These are phyloP conservation scores for Vanessa tameamea DNA, from an alignment of 1,140 invertebrate genomes.

Conservation along the genomic window DNA sequence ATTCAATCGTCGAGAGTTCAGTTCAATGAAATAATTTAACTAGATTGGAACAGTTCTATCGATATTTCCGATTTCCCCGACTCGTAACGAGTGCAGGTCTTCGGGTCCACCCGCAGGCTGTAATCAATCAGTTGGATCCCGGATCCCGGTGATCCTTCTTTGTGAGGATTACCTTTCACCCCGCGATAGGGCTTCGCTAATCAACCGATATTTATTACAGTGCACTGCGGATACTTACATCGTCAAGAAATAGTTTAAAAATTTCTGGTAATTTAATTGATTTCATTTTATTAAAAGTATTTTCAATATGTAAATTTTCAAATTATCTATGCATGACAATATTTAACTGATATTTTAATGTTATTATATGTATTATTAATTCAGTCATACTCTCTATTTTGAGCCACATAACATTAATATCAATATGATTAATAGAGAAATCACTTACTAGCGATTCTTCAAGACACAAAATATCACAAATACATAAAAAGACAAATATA, in stretches of 20 bases:
- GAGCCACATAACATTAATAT: too few relatives aligned
- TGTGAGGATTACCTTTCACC: slow-evolving; percentile 29
- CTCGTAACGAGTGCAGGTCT: slow-evolving; percentile 18
- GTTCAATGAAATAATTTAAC: neutral
- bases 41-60: neutral
- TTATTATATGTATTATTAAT: too few relatives aligned
- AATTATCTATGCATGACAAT: too few relatives aligned
- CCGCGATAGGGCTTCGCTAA: slow-evolving; percentile 21
- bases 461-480: too few relatives aligned
- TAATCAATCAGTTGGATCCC: slow-evolving; percentile 51
- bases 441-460: too few relatives aligned
- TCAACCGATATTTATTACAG: slow-evolving; percentile 29
- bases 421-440: too few relatives aligned
- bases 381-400: too few relatives aligned
- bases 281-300: neutral
- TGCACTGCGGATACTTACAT: neutral
- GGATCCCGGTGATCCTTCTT: slow-evolving; percentile 35
- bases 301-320: too few relatives aligned
- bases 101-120: slow-evolving; percentile 45
- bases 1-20: neutral
- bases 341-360: too few relatives aligned
- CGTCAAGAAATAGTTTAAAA: neutral
- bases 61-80: neutral
- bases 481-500: too few relatives aligned
- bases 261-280: neutral